A percentile compares a stretch with the other conserved stretches of the same genome.
Evolutionary conservation across 1,140 invertebrate species (phyloP).

Genomic region (Pseudobourletiella spinata): DNA sequence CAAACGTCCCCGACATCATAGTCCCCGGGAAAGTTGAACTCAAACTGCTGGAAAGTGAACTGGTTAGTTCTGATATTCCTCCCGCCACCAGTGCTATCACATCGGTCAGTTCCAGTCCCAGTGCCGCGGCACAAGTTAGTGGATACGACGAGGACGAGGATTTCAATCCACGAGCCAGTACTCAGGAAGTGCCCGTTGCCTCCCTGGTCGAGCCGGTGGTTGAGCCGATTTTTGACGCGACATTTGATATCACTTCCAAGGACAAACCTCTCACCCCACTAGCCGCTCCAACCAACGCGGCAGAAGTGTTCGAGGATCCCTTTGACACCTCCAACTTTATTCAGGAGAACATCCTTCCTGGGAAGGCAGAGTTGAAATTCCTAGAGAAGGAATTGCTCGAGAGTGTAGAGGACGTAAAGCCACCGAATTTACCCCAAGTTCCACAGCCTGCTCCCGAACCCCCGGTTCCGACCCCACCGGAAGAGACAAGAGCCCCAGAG

Average conservation of each 20-base stretch:
- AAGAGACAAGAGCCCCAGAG: background rate
- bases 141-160: slow-evolving; percentile 37
- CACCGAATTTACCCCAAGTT: slow-evolving; percentile 11
- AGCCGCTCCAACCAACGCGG: background rate
- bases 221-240: slow-evolving; percentile 36
- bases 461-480: slow-evolving; percentile 5
- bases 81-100: background rate
- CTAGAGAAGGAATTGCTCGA: slow-evolving; percentile 28
- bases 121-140: background rate
- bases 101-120: too few relatives aligned
- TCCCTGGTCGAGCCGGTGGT: slow-evolving; percentile 42
- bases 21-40: slow-evolving; percentile 62
- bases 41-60: slow-evolving; percentile 60
- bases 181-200: slow-evolving; percentile 43
- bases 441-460: background rate
- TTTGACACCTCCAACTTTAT: slow-evolving; percentile 33
- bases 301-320: slow-evolving; percentile 23
- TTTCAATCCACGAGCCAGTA: slow-evolving; percentile 54
- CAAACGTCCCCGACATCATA: slow-evolving; percentile 51
- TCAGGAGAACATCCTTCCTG: slow-evolving; percentile 10
- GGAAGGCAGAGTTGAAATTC: slow-evolving; percentile 30
- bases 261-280: background rate
- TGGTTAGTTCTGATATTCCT: slow-evolving; percentile 37
- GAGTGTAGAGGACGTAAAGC: slow-evolving; percentile 36
- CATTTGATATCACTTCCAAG: slow-evolving; percentile 30